Conservation (phyloP, 2,113 vertebrate species). For the Sceloporus tristichus region DNA sequence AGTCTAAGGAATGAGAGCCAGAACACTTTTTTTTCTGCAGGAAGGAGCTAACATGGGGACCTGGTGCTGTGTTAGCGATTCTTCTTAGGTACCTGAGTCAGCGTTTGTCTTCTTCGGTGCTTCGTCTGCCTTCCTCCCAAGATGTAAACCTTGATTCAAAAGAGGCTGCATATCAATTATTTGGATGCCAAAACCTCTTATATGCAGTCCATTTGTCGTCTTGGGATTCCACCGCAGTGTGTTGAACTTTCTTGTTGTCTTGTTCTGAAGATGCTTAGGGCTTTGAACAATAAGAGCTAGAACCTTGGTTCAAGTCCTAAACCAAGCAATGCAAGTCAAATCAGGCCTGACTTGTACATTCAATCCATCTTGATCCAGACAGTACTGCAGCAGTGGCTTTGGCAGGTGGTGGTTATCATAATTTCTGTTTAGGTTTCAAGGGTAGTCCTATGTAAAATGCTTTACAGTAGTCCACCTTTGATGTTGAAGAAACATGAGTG, state of each 20-base stretch:
- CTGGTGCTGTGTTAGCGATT: conserved; percentile 15
- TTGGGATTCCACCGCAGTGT: neutral
- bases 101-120: conserved; percentile 32
- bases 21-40: neutral
- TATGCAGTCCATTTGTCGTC: neutral
- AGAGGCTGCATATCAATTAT: too few species aligned
- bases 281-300: neutral
- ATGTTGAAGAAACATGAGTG: too few species aligned
- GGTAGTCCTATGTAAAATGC: too few species aligned
- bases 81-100: conserved; percentile 24
- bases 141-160: neutral
- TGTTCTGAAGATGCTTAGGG: neutral
- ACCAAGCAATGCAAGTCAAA: too few species aligned
- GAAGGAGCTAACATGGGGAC: neutral
- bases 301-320: neutral
- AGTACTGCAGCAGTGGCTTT: too few species aligned
- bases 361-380: too few species aligned
- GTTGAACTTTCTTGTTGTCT: neutral
- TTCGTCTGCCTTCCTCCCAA: conserved; percentile 46
- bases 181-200: too few species aligned
- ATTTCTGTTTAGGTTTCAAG: too few species aligned
- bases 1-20: neutral
- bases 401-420: too few species aligned
- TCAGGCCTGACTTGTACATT: too few species aligned
- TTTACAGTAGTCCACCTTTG: too few species aligned